Base-by-base conservation (phyloP, 64 coral and sea anemone species). In the Dendronephthya gigantea region DNA sequence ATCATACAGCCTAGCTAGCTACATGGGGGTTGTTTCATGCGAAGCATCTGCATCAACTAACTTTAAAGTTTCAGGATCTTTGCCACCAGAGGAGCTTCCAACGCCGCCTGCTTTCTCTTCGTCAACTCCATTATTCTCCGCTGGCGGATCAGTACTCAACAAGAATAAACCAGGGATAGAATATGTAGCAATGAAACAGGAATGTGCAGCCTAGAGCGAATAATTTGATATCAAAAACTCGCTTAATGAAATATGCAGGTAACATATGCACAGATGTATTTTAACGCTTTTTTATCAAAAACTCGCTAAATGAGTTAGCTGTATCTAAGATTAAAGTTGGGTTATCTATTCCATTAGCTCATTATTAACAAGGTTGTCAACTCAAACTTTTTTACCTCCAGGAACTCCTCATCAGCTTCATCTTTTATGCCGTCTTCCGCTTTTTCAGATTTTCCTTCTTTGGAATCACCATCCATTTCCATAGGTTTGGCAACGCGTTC, bases 11-110 rank as follows among this genome's bases (percentile, higher is more conserved):
- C n/a, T n/a, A n/a, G n/a, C n/a, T n/a, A 35, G 30, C 16, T 79
- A 79, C 72, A 79, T 79, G 14, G 72, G 72, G 31, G 72, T 62
- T n/a, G 55, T 79, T 79, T 79, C 72, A 79, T 62, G 55, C 16
- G 72, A 35, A 39, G 15, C 36, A 79, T 79, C 72, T 34, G 72
- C 32, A 35, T 8, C 72, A 79, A 79, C 72, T 79, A 79, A 79
- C 72, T 79, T 79, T 79, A 2, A 28, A 3, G 72, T 79, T 79
- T 79, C 72, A 29, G 30, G 32, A 39, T 79, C 31, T 16, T 79
- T 34, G 30, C 9, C 30, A 36, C 29, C 36, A 28, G 13, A 10
- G 30, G 68, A 13, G 15, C 72, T 79, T 79, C 32, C 36, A 12
- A 17, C 15, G 30, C 12, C 22, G 14, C 36, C 72, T 9, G 36